phyloP scores from a whole-genome alignment of 2,113 vertebrate species.

The Kryptolebias marmoratus region DNA sequence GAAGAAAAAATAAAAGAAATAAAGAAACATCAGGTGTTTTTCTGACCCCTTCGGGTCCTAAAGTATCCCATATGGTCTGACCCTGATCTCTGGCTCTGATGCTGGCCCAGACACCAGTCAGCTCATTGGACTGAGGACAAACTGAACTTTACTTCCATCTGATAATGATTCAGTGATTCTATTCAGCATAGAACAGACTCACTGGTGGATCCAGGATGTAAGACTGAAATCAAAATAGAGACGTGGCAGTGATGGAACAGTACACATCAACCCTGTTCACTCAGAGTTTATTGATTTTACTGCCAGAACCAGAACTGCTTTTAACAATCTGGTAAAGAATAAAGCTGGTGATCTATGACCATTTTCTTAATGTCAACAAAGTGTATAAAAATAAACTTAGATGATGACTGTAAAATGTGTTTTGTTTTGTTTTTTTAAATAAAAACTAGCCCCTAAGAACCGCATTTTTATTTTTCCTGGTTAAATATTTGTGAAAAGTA shows the following conservation, averaged over 20 bases:
- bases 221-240: constrained; percentile 30
- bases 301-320: constrained; percentile 3
- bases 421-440: too few species aligned
- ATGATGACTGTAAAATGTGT: neutral
- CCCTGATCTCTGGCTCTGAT: constrained; percentile 12
- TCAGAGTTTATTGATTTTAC: constrained; percentile 7
- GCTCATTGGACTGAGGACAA: constrained; percentile 19
- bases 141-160: constrained; percentile 13
- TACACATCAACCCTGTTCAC: neutral
- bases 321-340: neutral
- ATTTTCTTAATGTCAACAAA: constrained; percentile 16
- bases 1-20: constrained; percentile 75
- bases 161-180: constrained; percentile 7
- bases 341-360: neutral
- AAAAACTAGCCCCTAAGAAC: too few species aligned
- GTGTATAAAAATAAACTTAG: neutral
- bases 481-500: too few species aligned
- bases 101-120: neutral
- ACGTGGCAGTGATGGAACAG: constrained; percentile 5
- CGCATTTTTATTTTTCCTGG: too few species aligned
- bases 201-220: constrained; percentile 45
- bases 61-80: neutral
- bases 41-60: constrained; percentile 50
- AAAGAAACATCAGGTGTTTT: constrained; percentile 79
- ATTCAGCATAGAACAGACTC: constrained; percentile 5